Conservation (phyloP, 2,797 vertebrate genomes). For the Sciurus carolinensis region DNA sequence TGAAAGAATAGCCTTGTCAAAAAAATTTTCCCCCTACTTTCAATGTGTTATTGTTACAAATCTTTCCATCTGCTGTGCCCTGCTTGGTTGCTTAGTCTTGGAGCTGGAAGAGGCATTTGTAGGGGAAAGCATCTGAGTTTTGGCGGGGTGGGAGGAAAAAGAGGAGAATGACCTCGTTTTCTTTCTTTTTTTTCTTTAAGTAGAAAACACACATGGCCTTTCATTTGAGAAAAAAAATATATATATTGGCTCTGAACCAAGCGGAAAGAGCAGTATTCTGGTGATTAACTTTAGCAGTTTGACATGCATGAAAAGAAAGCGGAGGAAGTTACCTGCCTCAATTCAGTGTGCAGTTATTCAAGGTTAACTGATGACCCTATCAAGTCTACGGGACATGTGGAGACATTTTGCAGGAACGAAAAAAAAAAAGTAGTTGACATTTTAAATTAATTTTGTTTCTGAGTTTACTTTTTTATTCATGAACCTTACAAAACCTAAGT, state of each 20-base stretch:
- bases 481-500: not conserved
- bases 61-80: not conserved
- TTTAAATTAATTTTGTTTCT: constrained; percentile 50
- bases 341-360: constrained; percentile 51
- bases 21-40: not conserved
- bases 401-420: constrained; percentile 48
- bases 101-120: not conserved
- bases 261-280: not conserved
- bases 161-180: not conserved
- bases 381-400: not conserved
- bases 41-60: not conserved
- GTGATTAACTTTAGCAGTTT: constrained; percentile 41
- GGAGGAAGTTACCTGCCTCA: not conserved
- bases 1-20: not conserved
- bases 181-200: not conserved
- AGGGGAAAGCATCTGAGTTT: not conserved
- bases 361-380: not conserved
- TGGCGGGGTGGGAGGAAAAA: not conserved
- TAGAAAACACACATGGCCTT: not conserved
- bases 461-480: not conserved
- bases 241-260: not conserved
- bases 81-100: not conserved
- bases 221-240: constrained; percentile 37
- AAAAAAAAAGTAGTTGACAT: not conserved
- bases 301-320: not conserved